Conservation (phyloP, 1,140 invertebrate species). For the Dysdera silvatica region DNA sequence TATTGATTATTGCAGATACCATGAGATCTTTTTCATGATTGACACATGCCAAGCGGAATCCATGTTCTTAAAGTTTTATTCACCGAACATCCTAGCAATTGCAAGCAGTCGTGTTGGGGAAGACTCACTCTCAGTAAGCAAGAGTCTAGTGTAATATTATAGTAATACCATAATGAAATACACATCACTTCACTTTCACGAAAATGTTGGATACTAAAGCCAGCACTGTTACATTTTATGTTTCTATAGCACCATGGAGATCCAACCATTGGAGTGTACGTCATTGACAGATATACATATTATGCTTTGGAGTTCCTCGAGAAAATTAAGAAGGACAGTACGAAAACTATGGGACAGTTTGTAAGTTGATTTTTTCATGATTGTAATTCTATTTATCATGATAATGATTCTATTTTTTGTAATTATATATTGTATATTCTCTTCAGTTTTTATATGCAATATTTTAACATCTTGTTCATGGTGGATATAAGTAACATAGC, state of each 20-base stretch:
- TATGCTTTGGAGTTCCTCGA: slow-evolving; percentile 95
- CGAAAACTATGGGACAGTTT: slow-evolving; percentile 87
- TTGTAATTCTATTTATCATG: slow-evolving; percentile 3
- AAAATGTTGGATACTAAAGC: too few species aligned
- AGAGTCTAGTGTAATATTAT: too few species aligned
- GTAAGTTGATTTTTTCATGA: slow-evolving; percentile 54
- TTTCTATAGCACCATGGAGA: slow-evolving; percentile 87
- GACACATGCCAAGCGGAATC: slow-evolving; percentile 99
- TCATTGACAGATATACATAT: slow-evolving; percentile 97
- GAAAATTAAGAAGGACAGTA: slow-evolving; percentile 76
- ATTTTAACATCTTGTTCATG: too few species aligned
- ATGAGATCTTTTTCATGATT: slow-evolving; percentile 97
- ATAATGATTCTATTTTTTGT: neutral
- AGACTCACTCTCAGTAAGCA: slow-evolving; percentile 89
- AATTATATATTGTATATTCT: slow-evolving; percentile 15
- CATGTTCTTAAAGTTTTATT: slow-evolving; percentile 96
- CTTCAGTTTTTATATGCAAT: too few species aligned
- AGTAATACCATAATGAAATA: too few species aligned
- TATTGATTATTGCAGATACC: slow-evolving; percentile 61
- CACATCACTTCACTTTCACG: too few species aligned
- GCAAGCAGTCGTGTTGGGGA: slow-evolving; percentile 95
- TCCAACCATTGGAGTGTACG: slow-evolving; percentile 95
- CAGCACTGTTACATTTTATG: too few species aligned
- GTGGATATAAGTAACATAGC: too few species aligned
- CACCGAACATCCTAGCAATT: slow-evolving; percentile 94